phyloP scores from a whole-genome alignment of 2,888 invertebrate genomes.

The Pilophorus perplexus region DNA sequence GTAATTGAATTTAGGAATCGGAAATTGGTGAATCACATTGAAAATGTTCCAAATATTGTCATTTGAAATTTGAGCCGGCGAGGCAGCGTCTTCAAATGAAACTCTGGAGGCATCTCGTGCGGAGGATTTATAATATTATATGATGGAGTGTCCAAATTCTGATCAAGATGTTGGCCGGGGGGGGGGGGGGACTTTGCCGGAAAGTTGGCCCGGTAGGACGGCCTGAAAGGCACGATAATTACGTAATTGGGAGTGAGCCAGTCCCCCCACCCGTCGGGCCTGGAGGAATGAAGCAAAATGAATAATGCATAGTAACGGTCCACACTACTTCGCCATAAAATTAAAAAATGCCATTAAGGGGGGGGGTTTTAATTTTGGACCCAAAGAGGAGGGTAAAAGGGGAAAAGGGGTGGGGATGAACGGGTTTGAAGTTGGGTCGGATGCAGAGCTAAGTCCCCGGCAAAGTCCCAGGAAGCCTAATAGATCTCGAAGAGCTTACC shows the following conservation, averaged over 20 bases:
- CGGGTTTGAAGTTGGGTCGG: slow-evolving; percentile 25
- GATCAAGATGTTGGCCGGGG: too few species aligned
- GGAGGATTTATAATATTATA: too few species aligned
- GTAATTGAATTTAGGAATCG: too few species aligned
- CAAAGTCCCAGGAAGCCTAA: not conserved
- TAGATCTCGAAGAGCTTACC: too few species aligned
- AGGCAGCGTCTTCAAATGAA: too few species aligned
- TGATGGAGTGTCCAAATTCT: too few species aligned
- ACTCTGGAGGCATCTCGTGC: too few species aligned
- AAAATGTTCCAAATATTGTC: too few species aligned
- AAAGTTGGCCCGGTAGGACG: slow-evolving; percentile 14
- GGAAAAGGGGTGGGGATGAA: slow-evolving; percentile 2
- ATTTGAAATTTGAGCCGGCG: too few species aligned
- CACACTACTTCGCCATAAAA: slow-evolving; percentile 43
- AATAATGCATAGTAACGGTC: slow-evolving; percentile 44
- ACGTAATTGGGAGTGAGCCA: slow-evolving; percentile 36
- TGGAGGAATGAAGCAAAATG: slow-evolving; percentile 38
- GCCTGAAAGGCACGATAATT: slow-evolving; percentile 35
- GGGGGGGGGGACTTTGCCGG: slow-evolving; percentile 21
- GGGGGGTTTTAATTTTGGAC: slow-evolving; percentile 42
- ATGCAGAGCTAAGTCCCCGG: slow-evolving; percentile 4
- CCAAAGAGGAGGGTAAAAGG: slow-evolving; percentile 10
- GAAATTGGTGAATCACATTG: too few species aligned
- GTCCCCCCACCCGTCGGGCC: slow-evolving; percentile 9
- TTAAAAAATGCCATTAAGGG: slow-evolving; percentile 44